Base-by-base conservation (phyloP, 2,797 vertebrate species). In the Chloroceryle amazona region DNA sequence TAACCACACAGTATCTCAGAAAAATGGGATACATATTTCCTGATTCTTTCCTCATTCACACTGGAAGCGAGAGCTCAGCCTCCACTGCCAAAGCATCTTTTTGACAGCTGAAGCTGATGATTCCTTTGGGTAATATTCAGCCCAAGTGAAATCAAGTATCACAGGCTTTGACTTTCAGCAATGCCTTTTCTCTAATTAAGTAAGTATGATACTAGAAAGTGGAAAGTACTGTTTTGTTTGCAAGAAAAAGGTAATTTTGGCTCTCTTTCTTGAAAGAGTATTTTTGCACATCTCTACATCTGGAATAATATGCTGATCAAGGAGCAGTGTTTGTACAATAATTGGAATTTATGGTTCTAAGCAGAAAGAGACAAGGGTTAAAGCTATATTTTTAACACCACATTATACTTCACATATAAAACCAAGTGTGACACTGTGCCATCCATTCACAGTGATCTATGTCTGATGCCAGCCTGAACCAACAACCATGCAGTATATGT, bases 111-210 rank as follows among this genome's bases (percentile, higher is more conserved):
- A 81, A 73, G 51, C 28, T 22, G 11, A 13, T 44, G 74, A 44
- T 44, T 81, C 63, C 60, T 90, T 20, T 18, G 63, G 82, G 75
- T 31, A 52, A 88, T 51, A 55, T 26, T 67, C 68, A 76, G 51
- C 37, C 60, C 6, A 23, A 63, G 47, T 20, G 35, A 91, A 89
- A 84, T 2, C 26, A 35, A 71, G 61, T 47, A 58, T 37, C 93
- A 89, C 51, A 68, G 37, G 31, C 67, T 83, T 25, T 65, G 70
- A 94, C 92, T 89, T 90, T 90, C 88, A 93, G 63, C 63, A 73
- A 21, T 28, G 52, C 8, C 51, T 26, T 23, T 65, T 37, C 54
- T 58, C 57, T 71, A 23, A 83, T 81, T 74, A 85, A 68, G 28
- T 55, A 51, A 78, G 13, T 6, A 23, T 11, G 18, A 63, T 14